Evolutionary conservation across 2,113 vertebrate species (phyloP).

Genomic region (Scomber japonicus): DNA sequence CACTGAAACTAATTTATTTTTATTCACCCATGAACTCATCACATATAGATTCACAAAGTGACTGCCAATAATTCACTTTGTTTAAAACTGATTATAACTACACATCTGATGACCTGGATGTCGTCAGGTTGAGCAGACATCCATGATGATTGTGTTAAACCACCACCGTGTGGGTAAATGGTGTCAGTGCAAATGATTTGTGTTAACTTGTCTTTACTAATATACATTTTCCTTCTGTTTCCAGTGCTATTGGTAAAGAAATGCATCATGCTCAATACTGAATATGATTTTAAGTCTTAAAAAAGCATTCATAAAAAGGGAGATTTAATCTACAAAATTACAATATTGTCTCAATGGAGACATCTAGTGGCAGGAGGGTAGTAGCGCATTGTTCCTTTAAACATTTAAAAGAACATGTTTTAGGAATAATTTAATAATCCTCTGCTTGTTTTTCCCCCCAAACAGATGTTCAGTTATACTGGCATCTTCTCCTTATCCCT

Average conservation of each 20-base stretch:
- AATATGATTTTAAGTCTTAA: too few relatives aligned
- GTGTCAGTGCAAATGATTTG: neutral
- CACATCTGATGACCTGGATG: neutral
- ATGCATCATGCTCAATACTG: too few relatives aligned
- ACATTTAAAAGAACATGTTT: too few relatives aligned
- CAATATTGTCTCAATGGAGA: neutral
- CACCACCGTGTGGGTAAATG: slow-evolving; percentile 24
- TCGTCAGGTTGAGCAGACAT: neutral
- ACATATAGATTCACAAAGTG: neutral
- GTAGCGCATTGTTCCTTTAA: too few relatives aligned
- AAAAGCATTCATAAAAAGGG: too few relatives aligned
- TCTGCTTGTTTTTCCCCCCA: too few relatives aligned
- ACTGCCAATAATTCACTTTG: too few relatives aligned
- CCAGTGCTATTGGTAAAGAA: too few relatives aligned
- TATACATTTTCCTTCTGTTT: neutral
- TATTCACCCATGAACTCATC: neutral
- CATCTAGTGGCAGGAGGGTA: neutral
- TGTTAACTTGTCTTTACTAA: neutral
- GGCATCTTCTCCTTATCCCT: too few relatives aligned
- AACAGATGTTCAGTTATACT: too few relatives aligned
- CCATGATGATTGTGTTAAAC: neutral
- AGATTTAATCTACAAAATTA: neutral
- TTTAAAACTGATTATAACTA: neutral
- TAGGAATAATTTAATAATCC: too few relatives aligned
- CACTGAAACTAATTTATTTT: neutral